Evolutionary conservation across 2,888 invertebrate genomes (phyloP), one percentile per base, ranked within the genome.

Genomic region (Amblyjoppa proteus): DNA sequence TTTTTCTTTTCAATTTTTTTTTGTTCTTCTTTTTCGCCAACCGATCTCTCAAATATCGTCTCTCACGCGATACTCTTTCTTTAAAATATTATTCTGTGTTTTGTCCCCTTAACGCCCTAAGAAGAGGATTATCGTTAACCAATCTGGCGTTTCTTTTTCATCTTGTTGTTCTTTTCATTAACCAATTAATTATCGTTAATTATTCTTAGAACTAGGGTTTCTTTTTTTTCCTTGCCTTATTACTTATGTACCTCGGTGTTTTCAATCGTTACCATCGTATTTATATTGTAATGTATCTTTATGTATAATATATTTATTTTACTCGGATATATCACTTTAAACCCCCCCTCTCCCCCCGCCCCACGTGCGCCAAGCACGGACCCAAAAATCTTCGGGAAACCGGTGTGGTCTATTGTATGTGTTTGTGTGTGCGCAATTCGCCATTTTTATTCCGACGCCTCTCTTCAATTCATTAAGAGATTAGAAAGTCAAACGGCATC

Each of bases 371-470:
- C 86, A 81, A 88, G 89, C 88, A 87, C 88, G 87, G 87, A 88
- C 82, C 90, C 89, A 91, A 91, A 91, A 90, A 91, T 91, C 91
- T 90, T 90, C 89, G 88, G 88, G 88, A 91, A 90, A 81, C 61
- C 83, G 83, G 66, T 53, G 68, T 71, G 34, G 53, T 34, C 25
- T 64, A 13, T 66, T 38, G 61, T 78, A 13, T 75, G 28, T 74
- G 78, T 58, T 0, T 49, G 4, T 75, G 75, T 75, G 75, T 64
- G 75, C 75, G 49, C 56, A 28, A 64, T 79, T 51, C 61, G 56
- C 64, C 51, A 13, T 64, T 53, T 53, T 16, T 49, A 49, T 28
- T 41, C 49, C 66, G 53, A 73, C 61, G 41, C 71, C 16, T 69
- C 68, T 79, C 75, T 66, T 66, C 58, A 74, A 51, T 71, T 25